Evolutionary conservation across 2,113 vertebrate genomes (phyloP).

Genomic region (Chiloscyllium plagiosum): DNA sequence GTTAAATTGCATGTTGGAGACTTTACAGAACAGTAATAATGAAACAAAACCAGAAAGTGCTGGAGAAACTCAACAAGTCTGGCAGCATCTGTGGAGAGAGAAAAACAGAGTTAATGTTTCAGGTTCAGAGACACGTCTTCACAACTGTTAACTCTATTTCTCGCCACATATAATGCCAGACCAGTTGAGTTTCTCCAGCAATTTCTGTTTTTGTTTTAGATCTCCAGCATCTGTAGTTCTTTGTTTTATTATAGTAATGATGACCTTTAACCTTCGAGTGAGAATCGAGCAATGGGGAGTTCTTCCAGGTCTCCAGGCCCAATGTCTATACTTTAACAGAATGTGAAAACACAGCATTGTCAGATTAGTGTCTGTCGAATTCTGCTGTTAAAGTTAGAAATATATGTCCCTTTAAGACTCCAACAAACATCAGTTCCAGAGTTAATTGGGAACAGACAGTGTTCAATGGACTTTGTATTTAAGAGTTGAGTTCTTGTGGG

Average conservation of each 20-base stretch:
- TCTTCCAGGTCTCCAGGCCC: neutral
- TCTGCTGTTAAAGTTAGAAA: neutral
- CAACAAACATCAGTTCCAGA: too few species aligned
- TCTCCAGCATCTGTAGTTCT: too few species aligned
- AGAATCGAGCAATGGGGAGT: neutral
- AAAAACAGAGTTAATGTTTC: neutral
- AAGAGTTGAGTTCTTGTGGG: too few species aligned
- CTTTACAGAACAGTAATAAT: neutral
- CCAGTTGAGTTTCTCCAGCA: too few species aligned
- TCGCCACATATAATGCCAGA: too few species aligned
- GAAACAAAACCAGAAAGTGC: neutral
- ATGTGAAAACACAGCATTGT: neutral
- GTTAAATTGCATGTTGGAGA: too few species aligned
- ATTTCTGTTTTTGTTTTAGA: too few species aligned
- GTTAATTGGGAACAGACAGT: too few species aligned
- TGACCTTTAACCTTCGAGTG: neutral
- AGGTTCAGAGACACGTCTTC: neutral
- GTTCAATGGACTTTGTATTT: too few species aligned
- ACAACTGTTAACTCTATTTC: too few species aligned
- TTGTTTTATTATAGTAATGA: too few species aligned
- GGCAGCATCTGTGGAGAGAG: neutral
- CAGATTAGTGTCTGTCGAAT: neutral
- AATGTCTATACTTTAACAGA: neutral
- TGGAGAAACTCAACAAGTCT: neutral
- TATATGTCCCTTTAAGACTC: too few species aligned